Percentiles rank a stretch among this genome's conserved stretches.
These are phyloP conservation scores for Amazona guildingii DNA, from an alignment of 2,113 vertebrate genomes.

Conservation along the genomic window DNA sequence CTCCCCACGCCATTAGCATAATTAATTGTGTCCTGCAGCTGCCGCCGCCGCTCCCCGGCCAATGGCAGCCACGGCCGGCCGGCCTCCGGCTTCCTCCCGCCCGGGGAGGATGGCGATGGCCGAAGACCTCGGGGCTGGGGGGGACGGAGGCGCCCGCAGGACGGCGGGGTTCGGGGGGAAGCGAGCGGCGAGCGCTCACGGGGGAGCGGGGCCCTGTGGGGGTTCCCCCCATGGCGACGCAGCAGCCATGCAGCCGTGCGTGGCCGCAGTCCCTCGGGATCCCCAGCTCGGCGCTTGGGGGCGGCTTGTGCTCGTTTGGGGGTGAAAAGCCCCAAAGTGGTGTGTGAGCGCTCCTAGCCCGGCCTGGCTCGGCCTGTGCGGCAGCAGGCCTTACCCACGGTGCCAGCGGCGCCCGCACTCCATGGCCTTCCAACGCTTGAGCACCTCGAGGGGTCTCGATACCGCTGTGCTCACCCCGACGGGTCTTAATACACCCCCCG, in stretches of 20 bases:
- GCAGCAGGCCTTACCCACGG: background rate
- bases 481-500: fast-evolving
- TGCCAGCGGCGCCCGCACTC: background rate
- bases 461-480: background rate
- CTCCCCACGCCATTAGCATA: constrained; percentile 79
- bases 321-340: background rate
- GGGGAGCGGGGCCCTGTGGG: background rate
- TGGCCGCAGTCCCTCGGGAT: background rate
- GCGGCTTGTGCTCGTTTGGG: background rate
- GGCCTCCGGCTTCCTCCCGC: constrained; percentile 7
- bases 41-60: constrained; percentile 46
- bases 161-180: fast-evolving
- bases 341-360: constrained; percentile 72
- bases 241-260: background rate
- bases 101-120: background rate
- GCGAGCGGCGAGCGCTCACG: background rate
- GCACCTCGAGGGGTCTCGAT: background rate
- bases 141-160: too few species aligned
- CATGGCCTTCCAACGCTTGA: background rate
- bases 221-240: background rate
- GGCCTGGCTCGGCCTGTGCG: constrained; percentile 6
- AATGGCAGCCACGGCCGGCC: constrained; percentile 43
- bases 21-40: constrained; percentile 80
- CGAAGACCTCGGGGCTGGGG: background rate
- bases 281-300: background rate